phyloP scores from a whole-genome alignment of 2,888 invertebrate species.

The Troides helena region DNA sequence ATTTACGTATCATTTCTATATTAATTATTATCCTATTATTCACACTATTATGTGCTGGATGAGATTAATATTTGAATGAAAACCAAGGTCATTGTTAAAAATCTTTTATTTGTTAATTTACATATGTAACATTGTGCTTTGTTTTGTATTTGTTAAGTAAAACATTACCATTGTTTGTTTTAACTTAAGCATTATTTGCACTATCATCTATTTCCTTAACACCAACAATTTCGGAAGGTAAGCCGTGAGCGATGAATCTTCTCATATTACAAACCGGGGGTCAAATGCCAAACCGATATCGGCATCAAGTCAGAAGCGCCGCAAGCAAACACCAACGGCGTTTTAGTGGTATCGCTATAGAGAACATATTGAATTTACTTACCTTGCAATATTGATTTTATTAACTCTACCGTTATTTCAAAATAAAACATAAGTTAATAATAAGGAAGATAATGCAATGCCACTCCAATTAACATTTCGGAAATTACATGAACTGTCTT shows the following conservation, averaged over 20 bases:
- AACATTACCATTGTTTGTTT: neutral
- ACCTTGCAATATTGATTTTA: neutral
- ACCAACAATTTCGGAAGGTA: neutral
- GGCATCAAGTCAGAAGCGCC: constrained; percentile 1
- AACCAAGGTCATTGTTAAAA: neutral
- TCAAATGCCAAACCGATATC: neutral
- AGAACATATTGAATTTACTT: neutral
- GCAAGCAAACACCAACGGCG: neutral
- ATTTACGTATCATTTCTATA: no score
- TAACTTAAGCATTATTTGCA: neutral
- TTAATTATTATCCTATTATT: no score
- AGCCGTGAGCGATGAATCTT: neutral
- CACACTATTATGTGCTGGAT: no score
- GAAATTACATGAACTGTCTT: no score
- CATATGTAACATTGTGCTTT: neutral
- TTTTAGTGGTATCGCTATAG: neutral
- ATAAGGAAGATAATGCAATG: no score
- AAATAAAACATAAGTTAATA: neutral
- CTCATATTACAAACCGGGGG: neutral
- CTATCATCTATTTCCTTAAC: neutral
- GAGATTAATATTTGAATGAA: neutral
- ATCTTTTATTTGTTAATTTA: neutral
- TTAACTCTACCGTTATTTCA: neutral
- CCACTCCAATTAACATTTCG: neutral
- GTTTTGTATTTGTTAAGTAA: neutral